Conservation (phyloP, 2,113 vertebrate genomes). For the Malurus alboscapulatus region DNA sequence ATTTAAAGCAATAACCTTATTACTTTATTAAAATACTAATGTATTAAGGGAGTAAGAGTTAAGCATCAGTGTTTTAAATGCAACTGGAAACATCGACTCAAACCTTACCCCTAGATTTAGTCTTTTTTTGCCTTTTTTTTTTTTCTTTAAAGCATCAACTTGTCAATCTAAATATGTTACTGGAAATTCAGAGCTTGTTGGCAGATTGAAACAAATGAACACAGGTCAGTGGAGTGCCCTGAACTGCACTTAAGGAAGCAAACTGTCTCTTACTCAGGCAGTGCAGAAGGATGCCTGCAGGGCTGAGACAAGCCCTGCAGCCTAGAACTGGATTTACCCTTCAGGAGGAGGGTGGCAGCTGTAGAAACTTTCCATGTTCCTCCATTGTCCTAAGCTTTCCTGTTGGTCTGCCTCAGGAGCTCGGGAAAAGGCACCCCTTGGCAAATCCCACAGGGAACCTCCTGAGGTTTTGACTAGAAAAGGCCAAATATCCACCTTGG, state of each 20-base stretch:
- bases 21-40: neutral
- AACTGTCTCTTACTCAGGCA: neutral
- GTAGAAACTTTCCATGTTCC: neutral
- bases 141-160: neutral
- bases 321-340: neutral
- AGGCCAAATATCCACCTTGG: neutral
- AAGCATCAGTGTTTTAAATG: neutral
- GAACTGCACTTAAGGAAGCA: neutral
- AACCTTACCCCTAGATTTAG: neutral
- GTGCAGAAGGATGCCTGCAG: neutral
- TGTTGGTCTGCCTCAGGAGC: neutral
- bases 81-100: neutral
- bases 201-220: neutral
- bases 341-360: neutral
- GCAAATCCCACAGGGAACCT: neutral
- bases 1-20: neutral
- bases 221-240: neutral
- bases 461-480: accelerated
- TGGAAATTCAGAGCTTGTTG: neutral
- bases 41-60: neutral
- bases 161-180: neutral
- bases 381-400: neutral
- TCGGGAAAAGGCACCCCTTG: neutral
- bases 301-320: neutral
- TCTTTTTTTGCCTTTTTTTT: neutral